These are phyloP conservation scores for Oligia fasciuncula DNA, from an alignment of 2,888 invertebrate genomes.

Conservation along the genomic window DNA sequence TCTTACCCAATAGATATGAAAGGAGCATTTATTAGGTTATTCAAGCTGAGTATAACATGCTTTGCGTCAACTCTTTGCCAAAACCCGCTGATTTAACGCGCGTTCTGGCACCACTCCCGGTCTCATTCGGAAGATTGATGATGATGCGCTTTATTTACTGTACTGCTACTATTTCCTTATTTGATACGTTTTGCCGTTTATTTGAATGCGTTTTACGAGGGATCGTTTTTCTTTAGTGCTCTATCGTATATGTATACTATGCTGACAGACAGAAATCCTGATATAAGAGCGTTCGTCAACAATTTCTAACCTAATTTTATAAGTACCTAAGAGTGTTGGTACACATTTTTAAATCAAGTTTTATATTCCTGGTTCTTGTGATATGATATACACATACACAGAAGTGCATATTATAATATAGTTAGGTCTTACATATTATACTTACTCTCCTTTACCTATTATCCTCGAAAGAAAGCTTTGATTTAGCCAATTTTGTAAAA, in stretches of 20 bases:
- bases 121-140: constrained; percentile 64
- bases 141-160: constrained; percentile 58
- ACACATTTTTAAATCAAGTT: not conserved
- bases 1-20: constrained; percentile 43
- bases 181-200: constrained; percentile 29
- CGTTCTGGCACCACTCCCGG: constrained; percentile 72
- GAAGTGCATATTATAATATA: not conserved
- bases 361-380: not conserved
- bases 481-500: not conserved
- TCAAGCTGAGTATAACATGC: constrained; percentile 56
- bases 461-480: no score
- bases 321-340: not conserved
- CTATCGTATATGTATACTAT: constrained; percentile 35
- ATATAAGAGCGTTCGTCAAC: not conserved
- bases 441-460: not conserved
- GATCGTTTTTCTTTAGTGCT: constrained; percentile 23
- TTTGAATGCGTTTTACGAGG: constrained; percentile 32
- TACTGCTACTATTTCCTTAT: constrained; percentile 54
- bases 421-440: not conserved
- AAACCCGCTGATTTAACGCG: constrained; percentile 70
- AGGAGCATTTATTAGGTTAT: constrained; percentile 56
- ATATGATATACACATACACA: not conserved
- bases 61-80: constrained; percentile 75
- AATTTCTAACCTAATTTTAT: not conserved
- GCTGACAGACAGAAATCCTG: constrained; percentile 9